These are phyloP conservation scores for Dryas iulia DNA, from an alignment of 1,140 invertebrate species.

Conservation along the genomic window DNA sequence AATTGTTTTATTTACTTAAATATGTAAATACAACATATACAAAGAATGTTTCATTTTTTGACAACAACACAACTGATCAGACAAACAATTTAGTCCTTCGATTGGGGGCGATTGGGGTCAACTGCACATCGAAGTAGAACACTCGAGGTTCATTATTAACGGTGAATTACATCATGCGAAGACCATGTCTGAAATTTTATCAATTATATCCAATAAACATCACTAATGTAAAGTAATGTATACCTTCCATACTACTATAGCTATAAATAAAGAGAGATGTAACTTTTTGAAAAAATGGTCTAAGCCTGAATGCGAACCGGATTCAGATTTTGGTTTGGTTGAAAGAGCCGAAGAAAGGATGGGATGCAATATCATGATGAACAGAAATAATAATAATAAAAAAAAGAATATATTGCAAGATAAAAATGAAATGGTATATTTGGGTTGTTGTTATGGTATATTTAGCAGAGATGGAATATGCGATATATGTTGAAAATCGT, in stretches of 20 bases:
- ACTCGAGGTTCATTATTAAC: conserved; percentile 51
- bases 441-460: too few relatives aligned
- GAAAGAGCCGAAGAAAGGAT: too few relatives aligned
- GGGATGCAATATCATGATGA: too few relatives aligned
- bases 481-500: too few relatives aligned
- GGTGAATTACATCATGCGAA: conserved; percentile 66
- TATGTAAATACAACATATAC: neutral
- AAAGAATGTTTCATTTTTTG: conserved; percentile 15
- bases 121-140: conserved; percentile 68
- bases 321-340: too few relatives aligned
- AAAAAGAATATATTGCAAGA: too few relatives aligned
- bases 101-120: conserved; percentile 78
- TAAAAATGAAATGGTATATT: too few relatives aligned
- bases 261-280: neutral
- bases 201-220: conserved; percentile 69
- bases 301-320: too few relatives aligned
- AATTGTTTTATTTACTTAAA: neutral
- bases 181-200: conserved; percentile 47
- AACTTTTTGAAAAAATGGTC: too few relatives aligned
- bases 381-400: too few relatives aligned
- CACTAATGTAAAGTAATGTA: conserved; percentile 19
- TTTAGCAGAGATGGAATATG: too few relatives aligned
- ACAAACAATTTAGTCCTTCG: conserved; percentile 76
- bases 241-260: neutral
- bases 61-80: conserved; percentile 49